Evolutionary conservation across 2,888 invertebrate genomes (phyloP).

Genomic region (Pemphredon lugubris): DNA sequence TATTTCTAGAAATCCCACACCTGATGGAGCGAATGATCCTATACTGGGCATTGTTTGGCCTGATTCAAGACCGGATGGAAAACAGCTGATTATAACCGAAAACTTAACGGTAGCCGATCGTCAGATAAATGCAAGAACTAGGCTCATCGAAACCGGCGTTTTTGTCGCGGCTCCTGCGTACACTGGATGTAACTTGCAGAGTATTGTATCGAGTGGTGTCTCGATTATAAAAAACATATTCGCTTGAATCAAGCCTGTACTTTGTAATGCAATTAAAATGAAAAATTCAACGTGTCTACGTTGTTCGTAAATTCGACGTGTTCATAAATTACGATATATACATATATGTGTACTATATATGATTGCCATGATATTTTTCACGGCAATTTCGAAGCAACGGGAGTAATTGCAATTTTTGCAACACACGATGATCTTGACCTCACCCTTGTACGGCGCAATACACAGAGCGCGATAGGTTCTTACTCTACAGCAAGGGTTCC

Average conservation of each 20-base stretch:
- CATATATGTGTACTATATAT: too few species aligned
- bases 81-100: slow-evolving; percentile 46
- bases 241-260: too few species aligned
- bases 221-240: too few species aligned
- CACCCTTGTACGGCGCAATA: neutral
- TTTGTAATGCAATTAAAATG: too few species aligned
- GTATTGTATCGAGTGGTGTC: too few species aligned
- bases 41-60: slow-evolving; percentile 50
- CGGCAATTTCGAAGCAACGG: neutral
- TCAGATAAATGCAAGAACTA: fast-evolving
- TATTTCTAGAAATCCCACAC: slow-evolving; percentile 70
- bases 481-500: too few species aligned
- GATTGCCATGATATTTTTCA: too few species aligned
- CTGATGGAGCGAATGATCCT: slow-evolving; percentile 15
- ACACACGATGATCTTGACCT: slow-evolving; percentile 21
- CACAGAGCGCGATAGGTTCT: too few species aligned
- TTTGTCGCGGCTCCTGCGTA: neutral
- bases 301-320: too few species aligned
- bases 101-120: slow-evolving; percentile 4
- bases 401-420: too few species aligned
- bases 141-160: neutral
- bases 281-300: too few species aligned
- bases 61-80: slow-evolving; percentile 41
- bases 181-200: neutral
- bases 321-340: too few species aligned